Evolutionary conservation across 2,797 vertebrate genomes (phyloP).

Genomic region (Bryconaethiops microstoma): DNA sequence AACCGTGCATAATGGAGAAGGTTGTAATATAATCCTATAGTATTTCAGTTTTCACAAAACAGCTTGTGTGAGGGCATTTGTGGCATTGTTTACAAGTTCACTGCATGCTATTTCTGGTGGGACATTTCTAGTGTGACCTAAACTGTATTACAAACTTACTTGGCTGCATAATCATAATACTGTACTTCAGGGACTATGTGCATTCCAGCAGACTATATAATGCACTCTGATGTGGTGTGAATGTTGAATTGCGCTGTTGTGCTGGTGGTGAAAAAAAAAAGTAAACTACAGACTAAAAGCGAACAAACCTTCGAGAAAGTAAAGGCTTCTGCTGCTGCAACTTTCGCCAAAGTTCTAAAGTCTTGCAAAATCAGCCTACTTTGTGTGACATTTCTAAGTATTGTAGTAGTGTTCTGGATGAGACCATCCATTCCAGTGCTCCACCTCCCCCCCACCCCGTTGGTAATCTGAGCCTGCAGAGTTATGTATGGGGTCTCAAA

Average conservation of each 20-base stretch:
- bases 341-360: not conserved
- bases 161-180: not conserved
- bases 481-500: conserved; percentile 75
- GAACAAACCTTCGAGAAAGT: conserved; percentile 8
- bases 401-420: conserved; percentile 52
- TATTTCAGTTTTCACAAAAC: conserved; percentile 7
- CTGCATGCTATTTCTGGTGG: not conserved
- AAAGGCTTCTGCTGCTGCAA: not conserved
- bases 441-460: conserved; percentile 74
- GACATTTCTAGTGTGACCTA: conserved; percentile 2
- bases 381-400: conserved; percentile 60
- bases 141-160: not conserved
- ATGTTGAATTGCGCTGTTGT: not conserved
- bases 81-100: conserved; percentile 4
- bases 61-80: conserved; percentile 1
- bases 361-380: conserved; percentile 43
- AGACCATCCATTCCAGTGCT: conserved; percentile 58
- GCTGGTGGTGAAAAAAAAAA: not conserved
- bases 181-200: not conserved
- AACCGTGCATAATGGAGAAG: not conserved
- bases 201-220: not conserved
- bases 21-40: not conserved
- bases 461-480: conserved; percentile 77
- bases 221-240: not conserved
- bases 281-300: not conserved